Evolutionary conservation across 2,797 vertebrate genomes (phyloP).

Genomic region (Halcyon smyrnensis): DNA sequence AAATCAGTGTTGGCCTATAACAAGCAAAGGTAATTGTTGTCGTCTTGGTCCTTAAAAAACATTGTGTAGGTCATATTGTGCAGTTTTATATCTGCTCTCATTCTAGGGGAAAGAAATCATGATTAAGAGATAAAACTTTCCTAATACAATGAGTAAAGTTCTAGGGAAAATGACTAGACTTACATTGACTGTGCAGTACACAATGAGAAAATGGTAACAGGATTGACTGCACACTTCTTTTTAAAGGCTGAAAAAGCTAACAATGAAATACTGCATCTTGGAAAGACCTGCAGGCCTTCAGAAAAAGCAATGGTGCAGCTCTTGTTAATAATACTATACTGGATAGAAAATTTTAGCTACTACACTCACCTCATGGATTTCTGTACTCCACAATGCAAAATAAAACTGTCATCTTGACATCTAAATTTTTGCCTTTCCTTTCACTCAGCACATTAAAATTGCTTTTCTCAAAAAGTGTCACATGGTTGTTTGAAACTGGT

Average conservation of each 20-base stretch:
- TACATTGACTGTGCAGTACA: background rate
- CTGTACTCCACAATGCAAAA: background rate
- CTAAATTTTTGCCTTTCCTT: background rate
- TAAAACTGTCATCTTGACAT: background rate
- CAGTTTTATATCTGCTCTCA: background rate
- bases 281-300: background rate
- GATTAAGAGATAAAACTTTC: background rate
- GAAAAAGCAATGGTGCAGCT: background rate
- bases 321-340: background rate
- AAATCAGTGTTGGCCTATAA: slow-evolving; percentile 38
- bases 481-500: background rate
- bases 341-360: background rate
- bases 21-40: background rate
- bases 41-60: background rate
- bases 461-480: background rate
- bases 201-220: background rate
- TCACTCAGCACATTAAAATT: background rate
- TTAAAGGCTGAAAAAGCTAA: background rate
- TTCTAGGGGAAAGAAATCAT: background rate
- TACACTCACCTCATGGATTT: background rate
- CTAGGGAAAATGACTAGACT: background rate
- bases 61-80: background rate
- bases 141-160: background rate
- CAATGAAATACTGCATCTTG: background rate
- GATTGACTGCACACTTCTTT: background rate